phyloP scores from a whole-genome alignment of 2,797 vertebrate species.

The Liasis olivaceus region DNA sequence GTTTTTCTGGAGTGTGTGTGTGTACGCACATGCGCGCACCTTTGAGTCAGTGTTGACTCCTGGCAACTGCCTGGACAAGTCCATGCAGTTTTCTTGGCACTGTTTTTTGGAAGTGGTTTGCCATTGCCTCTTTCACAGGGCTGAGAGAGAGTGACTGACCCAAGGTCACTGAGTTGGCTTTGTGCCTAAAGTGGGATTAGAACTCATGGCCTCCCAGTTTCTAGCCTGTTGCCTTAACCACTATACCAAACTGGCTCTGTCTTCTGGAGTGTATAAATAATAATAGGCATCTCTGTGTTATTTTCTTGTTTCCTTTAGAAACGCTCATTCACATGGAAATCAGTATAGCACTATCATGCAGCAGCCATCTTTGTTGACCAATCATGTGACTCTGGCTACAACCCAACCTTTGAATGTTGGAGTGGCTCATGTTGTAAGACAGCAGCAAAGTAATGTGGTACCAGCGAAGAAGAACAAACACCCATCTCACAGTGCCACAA shows the following conservation, averaged over 20 bases:
- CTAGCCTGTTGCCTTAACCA: background rate
- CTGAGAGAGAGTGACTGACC: background rate
- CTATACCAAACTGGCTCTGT: background rate
- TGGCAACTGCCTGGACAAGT: background rate
- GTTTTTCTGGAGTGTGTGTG: background rate
- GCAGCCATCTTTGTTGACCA: slow-evolving; percentile 84
- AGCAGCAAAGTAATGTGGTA: slow-evolving; percentile 82
- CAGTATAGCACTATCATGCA: slow-evolving; percentile 86
- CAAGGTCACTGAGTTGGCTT: background rate
- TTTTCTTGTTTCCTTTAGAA: slow-evolving; percentile 64
- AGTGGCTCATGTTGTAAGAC: slow-evolving; percentile 79
- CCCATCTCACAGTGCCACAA: slow-evolving; percentile 76
- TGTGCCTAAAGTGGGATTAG: background rate
- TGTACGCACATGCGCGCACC: background rate
- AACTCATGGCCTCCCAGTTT: background rate
- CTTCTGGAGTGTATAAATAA: background rate
- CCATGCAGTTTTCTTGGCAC: background rate
- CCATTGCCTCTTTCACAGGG: background rate
- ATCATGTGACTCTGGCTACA: slow-evolving; percentile 78
- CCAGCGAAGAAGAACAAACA: slow-evolving; percentile 88
- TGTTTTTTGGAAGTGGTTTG: background rate
- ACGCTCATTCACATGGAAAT: slow-evolving; percentile 85
- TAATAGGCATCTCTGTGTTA: background rate
- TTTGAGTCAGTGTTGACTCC: background rate
- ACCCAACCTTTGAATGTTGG: slow-evolving; percentile 84